These are phyloP conservation scores for Carcina quercana DNA, from an alignment of 2,888 invertebrate genomes.

Conservation along the genomic window DNA sequence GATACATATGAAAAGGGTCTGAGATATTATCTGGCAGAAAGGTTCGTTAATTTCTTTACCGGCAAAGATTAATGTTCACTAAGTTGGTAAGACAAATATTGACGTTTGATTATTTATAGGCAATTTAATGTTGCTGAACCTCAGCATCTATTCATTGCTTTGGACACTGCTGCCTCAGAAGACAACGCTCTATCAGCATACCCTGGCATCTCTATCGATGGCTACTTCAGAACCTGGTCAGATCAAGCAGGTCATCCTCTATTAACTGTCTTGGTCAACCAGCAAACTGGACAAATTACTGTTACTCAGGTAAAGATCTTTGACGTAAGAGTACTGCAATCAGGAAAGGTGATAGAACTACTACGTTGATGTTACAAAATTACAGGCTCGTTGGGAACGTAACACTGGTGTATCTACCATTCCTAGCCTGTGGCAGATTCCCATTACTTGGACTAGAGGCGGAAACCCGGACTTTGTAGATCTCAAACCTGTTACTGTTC, in stretches of 20 bases:
- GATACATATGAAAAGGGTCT: constrained; percentile 69
- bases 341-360: too few relatives aligned
- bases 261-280: constrained; percentile 60
- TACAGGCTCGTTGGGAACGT: constrained; percentile 51
- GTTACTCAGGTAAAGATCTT: constrained; percentile 64
- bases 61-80: too few relatives aligned
- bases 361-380: not conserved
- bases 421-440: constrained; percentile 47
- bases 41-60: too few relatives aligned
- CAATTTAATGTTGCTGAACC: constrained; percentile 62
- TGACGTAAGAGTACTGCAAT: too few relatives aligned
- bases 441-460: constrained; percentile 59
- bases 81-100: too few relatives aligned
- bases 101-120: constrained; percentile 35
- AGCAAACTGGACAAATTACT: constrained; percentile 39
- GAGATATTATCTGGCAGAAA: constrained; percentile 61
- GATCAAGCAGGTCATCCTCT: constrained; percentile 76
- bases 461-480: constrained; percentile 48
- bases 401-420: constrained; percentile 30
- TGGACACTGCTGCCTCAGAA: constrained; percentile 47
- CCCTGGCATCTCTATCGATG: constrained; percentile 39
- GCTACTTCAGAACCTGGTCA: constrained; percentile 76
- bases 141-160: constrained; percentile 58
- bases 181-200: constrained; percentile 40
- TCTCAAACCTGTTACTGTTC: constrained; percentile 47